Evolutionary conservation across 2,888 invertebrate species (phyloP).

Genomic region (Tenthredo livida): DNA sequence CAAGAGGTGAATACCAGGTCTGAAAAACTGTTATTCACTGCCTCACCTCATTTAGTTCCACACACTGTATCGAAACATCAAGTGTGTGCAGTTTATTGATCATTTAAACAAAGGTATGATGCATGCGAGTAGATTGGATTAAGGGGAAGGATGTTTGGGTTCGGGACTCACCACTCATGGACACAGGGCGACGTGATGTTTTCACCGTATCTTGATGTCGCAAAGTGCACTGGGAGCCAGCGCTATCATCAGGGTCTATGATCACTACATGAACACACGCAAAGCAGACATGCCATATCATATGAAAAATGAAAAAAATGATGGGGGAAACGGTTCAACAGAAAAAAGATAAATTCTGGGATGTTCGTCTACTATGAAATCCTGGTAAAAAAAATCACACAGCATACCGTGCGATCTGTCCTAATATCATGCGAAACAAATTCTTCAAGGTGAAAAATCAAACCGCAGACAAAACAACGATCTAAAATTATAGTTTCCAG

Average conservation of each 20-base stretch:
- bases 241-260: constrained; percentile 1
- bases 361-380: not conserved
- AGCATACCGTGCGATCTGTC: not conserved
- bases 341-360: not conserved
- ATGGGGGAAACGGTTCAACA: not conserved
- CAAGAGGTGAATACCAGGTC: not conserved
- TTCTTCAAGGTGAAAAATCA: not conserved
- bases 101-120: not conserved
- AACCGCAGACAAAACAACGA: not conserved
- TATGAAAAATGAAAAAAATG: constrained; percentile 16
- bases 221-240: constrained; percentile 30
- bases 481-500: not conserved
- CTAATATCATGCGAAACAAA: not conserved
- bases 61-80: not conserved
- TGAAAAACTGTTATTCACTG: not conserved
- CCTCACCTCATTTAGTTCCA: not conserved
- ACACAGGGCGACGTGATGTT: constrained; percentile 42
- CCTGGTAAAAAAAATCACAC: not conserved
- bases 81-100: not conserved
- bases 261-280: constrained; percentile 41
- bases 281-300: constrained; percentile 36
- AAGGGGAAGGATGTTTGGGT: not conserved
- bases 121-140: not conserved
- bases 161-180: constrained; percentile 49
- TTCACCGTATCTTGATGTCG: constrained; percentile 24